Evolutionary conservation across 2,888 invertebrate species (phyloP).

Genomic region (Ormia ochracea): DNA sequence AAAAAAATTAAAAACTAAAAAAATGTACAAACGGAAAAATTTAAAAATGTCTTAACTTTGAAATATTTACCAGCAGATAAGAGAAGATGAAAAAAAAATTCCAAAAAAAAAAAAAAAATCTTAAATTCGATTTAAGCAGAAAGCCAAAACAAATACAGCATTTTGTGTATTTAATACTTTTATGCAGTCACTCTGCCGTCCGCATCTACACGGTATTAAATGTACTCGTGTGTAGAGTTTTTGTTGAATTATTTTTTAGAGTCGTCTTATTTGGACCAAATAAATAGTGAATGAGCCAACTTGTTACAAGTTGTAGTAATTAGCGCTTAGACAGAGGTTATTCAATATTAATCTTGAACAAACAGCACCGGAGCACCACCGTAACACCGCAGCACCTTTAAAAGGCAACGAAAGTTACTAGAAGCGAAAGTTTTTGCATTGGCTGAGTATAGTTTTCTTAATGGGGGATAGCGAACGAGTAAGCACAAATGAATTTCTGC

Average conservation of each 20-base stretch:
- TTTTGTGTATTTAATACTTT: conserved; percentile 50
- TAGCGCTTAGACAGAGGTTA: conserved; percentile 61
- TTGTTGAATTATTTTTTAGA: background rate
- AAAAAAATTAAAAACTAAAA: conserved; percentile 7
- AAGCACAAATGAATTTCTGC: conserved; percentile 49
- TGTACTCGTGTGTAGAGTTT: background rate
- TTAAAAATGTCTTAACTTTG: conserved; percentile 54
- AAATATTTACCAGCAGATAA: conserved; percentile 52
- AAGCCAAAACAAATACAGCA: background rate
- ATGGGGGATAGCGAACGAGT: conserved; percentile 13
- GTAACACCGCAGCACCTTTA: background rate
- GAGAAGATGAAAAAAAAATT: conserved; percentile 4
- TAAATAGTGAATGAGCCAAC: conserved; percentile 17
- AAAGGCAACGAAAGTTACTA: conserved; percentile 33
- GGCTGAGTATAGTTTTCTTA: conserved; percentile 37
- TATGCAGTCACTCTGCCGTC: conserved; percentile 14
- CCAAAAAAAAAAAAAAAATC: background rate
- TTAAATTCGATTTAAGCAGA: conserved; percentile 10
- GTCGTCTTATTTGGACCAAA: conserved; percentile 20
- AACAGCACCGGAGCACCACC: conserved; percentile 8
- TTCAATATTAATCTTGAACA: conserved; percentile 59
- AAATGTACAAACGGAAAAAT: background rate
- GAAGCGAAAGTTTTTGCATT: conserved; percentile 50
- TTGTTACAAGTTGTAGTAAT: conserved; percentile 58
- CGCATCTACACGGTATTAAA: background rate